A percentile compares a stretch with the other conserved stretches of the same genome.
Evolutionary conservation across 2,113 vertebrate species (phyloP).

Genomic region (Caranx melampygus): DNA sequence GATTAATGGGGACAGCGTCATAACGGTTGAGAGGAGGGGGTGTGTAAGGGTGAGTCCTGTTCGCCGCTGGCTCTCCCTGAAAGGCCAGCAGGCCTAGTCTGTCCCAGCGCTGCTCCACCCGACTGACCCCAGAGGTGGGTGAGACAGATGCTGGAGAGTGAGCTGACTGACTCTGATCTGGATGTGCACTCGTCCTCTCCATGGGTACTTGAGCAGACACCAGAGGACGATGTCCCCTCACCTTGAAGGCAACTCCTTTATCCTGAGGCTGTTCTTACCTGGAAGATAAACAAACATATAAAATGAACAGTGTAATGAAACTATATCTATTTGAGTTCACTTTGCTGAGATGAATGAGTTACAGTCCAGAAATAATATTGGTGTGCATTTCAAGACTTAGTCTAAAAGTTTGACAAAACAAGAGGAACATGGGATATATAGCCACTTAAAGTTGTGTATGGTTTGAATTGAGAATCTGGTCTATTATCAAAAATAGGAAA

Average conservation of each 20-base stretch:
- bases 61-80: not conserved
- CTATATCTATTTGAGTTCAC: too few species aligned
- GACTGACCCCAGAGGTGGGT: not conserved
- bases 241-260: too few species aligned
- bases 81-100: not conserved
- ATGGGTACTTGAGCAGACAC: slow-evolving; percentile 23
- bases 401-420: too few species aligned
- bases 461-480: too few species aligned
- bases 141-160: not conserved
- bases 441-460: too few species aligned
- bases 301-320: not conserved
- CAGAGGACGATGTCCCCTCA: not conserved
- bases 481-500: too few species aligned
- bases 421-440: too few species aligned
- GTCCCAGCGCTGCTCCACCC: not conserved
- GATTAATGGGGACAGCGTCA: not conserved
- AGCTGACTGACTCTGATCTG: not conserved
- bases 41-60: not conserved
- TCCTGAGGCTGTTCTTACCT: not conserved
- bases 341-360: too few species aligned
- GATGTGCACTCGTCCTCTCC: not conserved
- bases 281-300: not conserved
- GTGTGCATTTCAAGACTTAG: too few species aligned
- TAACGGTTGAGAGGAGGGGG: not conserved
- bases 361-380: too few species aligned